These are phyloP conservation scores for Drosophila tanythrix DNA, from an alignment of 2,888 invertebrate genomes.

Conservation along the genomic window DNA sequence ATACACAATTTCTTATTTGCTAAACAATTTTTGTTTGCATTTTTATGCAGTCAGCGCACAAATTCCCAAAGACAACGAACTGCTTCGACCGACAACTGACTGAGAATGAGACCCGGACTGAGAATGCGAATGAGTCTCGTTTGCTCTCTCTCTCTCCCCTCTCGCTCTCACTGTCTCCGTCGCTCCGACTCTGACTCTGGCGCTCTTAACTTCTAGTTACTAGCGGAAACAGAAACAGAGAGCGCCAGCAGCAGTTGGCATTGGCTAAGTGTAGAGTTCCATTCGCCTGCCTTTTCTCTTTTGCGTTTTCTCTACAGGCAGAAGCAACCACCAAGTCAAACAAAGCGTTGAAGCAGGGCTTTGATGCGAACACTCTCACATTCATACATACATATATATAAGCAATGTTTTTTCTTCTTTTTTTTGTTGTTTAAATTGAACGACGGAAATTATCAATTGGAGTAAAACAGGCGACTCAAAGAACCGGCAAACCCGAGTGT, in stretches of 20 bases:
- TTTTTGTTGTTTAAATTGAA: slow-evolving; percentile 61
- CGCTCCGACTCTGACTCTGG: slow-evolving; percentile 14
- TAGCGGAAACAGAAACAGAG: slow-evolving; percentile 40
- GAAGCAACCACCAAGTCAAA: slow-evolving; percentile 52
- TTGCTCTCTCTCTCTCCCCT: background rate
- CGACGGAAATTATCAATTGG: slow-evolving; percentile 76
- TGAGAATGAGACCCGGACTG: slow-evolving; percentile 27
- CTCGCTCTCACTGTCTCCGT: slow-evolving; percentile 1
- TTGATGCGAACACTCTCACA: slow-evolving; percentile 37
- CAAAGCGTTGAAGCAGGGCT: slow-evolving; percentile 66
- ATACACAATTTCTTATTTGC: slow-evolving; percentile 37
- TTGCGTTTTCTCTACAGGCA: slow-evolving; percentile 12
- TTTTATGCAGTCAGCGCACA: slow-evolving; percentile 48
- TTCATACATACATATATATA: slow-evolving; percentile 1
- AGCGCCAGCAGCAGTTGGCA: slow-evolving; percentile 31
- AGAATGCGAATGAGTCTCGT: slow-evolving; percentile 13
- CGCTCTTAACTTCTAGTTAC: slow-evolving; percentile 71
- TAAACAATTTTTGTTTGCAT: slow-evolving; percentile 35
- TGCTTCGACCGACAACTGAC: slow-evolving; percentile 44
- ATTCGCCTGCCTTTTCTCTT: slow-evolving; percentile 16
- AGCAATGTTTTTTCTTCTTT: slow-evolving; percentile 16
- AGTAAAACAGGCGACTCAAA: slow-evolving; percentile 48
- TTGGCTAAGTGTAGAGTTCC: slow-evolving; percentile 54
- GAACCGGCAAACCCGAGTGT: slow-evolving; percentile 48
- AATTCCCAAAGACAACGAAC: slow-evolving; percentile 49